These are phyloP conservation scores for Guaruba guarouba DNA, from an alignment of 2,113 vertebrate species.

Conservation along the genomic window DNA sequence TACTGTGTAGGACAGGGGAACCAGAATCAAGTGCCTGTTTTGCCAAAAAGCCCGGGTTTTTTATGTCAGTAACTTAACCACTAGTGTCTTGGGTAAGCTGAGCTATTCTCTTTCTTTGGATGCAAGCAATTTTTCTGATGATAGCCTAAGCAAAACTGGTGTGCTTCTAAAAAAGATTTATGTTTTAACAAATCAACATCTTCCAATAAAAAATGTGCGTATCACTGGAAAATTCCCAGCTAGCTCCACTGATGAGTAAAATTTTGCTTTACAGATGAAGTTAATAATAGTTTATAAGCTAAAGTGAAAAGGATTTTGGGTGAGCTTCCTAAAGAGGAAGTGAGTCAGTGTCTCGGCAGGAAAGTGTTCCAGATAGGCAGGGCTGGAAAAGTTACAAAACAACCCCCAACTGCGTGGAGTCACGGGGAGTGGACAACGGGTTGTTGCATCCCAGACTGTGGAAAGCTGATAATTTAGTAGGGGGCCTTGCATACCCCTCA, in stretches of 20 bases:
- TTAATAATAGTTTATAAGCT: constrained; percentile 67
- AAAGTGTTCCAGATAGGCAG: constrained; percentile 64
- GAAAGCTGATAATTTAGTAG: not conserved
- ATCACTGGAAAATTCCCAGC: constrained; percentile 59
- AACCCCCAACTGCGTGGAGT: constrained; percentile 13
- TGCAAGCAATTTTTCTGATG: constrained; percentile 13
- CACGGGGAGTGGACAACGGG: constrained; percentile 40
- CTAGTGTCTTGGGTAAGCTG: not conserved
- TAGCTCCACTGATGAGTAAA: constrained; percentile 49
- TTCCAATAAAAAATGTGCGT: not conserved
- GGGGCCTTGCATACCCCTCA: not conserved
- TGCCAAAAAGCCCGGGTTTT: not conserved
- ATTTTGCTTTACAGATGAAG: constrained; percentile 57
- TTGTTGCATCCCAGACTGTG: constrained; percentile 7
- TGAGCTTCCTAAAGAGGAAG: constrained; percentile 68
- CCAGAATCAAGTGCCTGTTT: not conserved
- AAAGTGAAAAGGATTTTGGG: constrained; percentile 62
- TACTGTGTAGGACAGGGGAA: not conserved
- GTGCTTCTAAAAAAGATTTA: constrained; percentile 44
- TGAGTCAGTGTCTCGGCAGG: constrained; percentile 69
- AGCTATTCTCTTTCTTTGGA: constrained; percentile 21
- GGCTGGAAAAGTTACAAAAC: constrained; percentile 60
- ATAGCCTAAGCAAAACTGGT: constrained; percentile 26
- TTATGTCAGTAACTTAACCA: not conserved
- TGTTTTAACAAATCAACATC: constrained; percentile 45